Evolutionary conservation across 2,797 vertebrate species (phyloP), one percentile per base, ranked within the genome.

Genomic region (Agapornis canus): DNA sequence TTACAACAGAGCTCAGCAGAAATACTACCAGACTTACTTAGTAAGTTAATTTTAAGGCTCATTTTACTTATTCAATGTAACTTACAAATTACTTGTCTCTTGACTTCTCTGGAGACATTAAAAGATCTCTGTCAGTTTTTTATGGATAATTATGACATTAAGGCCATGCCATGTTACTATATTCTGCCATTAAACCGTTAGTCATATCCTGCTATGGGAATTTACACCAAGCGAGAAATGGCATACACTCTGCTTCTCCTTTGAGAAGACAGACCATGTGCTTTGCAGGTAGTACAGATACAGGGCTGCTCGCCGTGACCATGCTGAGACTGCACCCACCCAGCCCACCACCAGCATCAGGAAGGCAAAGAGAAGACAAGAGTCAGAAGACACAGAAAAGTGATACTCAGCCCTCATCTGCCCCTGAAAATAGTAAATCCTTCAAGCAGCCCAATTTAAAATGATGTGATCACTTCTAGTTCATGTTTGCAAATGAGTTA

Each of bases 131-230:
- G 77, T 43, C 63, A 59, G 69, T 56, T 79, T 69, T 76, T 92
- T 83, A 91, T 66, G 70, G 89, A 45, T 88, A 94, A 93, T 92
- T 81, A 94, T 52, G 82, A 84, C 61, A 70, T 82, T 82, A 92
- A 75, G 87, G 47, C 54, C 63, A 32, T 42, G 51, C 48, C 82
- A 83, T 60, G 76, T 49, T 87, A 63, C 47, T 52, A 21, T 64
- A 71, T 89, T 89, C 83, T 91, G 86, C 84, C 68, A 85, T 87
- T 79, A 90, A 94, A 72, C 49, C 43, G 48, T 84, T 66, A 88
- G 43, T 70, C 35, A 72, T 75, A 91, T 70, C 40, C 82, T 76
- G 76, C 60, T n/a, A n/a, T 72, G 59, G 47, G 80, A 91, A 94
- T 95, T 81, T 73, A 76, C 69, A 63, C 49, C 78, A 49, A 92